Conservation (phyloP, 37 sponge, comb jelly and placozoan species). For the Hormiphora californensis region DNA sequence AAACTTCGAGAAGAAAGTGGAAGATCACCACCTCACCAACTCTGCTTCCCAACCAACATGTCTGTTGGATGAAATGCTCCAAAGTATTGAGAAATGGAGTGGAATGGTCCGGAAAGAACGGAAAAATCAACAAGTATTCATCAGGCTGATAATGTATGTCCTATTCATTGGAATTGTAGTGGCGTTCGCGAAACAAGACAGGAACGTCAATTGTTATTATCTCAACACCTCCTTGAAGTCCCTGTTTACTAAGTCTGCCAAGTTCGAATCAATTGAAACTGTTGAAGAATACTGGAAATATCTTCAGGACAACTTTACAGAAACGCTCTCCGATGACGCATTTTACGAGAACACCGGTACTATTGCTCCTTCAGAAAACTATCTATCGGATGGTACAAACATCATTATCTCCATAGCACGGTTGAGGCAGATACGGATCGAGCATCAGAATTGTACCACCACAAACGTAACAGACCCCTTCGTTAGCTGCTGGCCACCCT, state of each 20-base stretch:
- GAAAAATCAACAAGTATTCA: background rate
- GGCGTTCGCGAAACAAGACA: background rate
- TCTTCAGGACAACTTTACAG: background rate
- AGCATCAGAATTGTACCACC: background rate
- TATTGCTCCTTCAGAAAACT: background rate
- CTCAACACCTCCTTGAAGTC: background rate
- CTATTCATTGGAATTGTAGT: slow-evolving; percentile 9
- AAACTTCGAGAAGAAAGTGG: no score
- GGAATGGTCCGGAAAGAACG: background rate
- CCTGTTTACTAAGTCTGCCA: slow-evolving; percentile 1
- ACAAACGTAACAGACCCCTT: background rate
- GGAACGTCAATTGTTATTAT: slow-evolving; percentile 14
- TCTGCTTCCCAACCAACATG: no score
- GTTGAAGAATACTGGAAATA: slow-evolving; percentile 7
- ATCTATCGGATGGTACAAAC: background rate
- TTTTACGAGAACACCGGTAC: background rate
- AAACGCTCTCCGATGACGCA: background rate
- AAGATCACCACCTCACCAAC: no score
- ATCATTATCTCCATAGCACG: slow-evolving; percentile 10
- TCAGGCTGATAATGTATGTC: background rate
- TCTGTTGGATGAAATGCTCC: no score
- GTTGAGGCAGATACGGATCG: slow-evolving; percentile 2
- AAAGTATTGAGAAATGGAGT: background rate
- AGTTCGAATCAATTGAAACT: background rate
- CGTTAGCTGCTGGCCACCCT: no score